phyloP scores from a whole-genome alignment of 2,888 invertebrate genomes.

The Drosophila fulvimacula region DNA sequence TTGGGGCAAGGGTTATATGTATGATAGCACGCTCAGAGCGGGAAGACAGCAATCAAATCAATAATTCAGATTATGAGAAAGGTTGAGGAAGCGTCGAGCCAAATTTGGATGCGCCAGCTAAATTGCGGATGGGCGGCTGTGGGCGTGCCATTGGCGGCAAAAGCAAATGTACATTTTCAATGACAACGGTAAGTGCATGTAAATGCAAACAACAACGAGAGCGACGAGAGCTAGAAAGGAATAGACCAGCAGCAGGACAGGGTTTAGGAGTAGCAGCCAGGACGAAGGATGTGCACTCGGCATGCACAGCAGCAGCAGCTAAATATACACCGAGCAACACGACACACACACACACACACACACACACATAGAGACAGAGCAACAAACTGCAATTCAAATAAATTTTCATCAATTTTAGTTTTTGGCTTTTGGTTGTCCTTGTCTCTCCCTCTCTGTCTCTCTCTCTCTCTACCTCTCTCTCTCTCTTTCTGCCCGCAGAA shows the following conservation, averaged over 20 bases:
- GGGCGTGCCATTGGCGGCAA: slow-evolving; percentile 21
- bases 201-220: slow-evolving; percentile 60
- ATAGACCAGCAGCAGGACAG: slow-evolving; percentile 3
- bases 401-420: slow-evolving; percentile 73
- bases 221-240: slow-evolving; percentile 10
- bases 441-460: background rate
- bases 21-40: slow-evolving; percentile 10
- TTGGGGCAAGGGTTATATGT: slow-evolving; percentile 7
- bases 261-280: background rate
- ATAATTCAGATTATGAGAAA: slow-evolving; percentile 74
- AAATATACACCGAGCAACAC: slow-evolving; percentile 35
- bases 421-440: slow-evolving; percentile 55
- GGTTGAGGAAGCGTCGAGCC: slow-evolving; percentile 54
- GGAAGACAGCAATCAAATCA: slow-evolving; percentile 71
- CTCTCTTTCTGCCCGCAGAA: slow-evolving; percentile 39
- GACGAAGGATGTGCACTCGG: background rate
- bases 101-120: slow-evolving; percentile 34
- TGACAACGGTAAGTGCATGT: slow-evolving; percentile 80
- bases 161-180: slow-evolving; percentile 76
- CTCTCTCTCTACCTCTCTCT: too few species aligned
- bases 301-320: slow-evolving; percentile 18
- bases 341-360: slow-evolving; percentile 12
- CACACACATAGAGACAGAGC: slow-evolving; percentile 7
- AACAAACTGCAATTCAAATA: slow-evolving; percentile 65
- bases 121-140: slow-evolving; percentile 6